phyloP scores from a whole-genome alignment of 2,888 invertebrate genomes.

The Chloroclysta siterata region DNA sequence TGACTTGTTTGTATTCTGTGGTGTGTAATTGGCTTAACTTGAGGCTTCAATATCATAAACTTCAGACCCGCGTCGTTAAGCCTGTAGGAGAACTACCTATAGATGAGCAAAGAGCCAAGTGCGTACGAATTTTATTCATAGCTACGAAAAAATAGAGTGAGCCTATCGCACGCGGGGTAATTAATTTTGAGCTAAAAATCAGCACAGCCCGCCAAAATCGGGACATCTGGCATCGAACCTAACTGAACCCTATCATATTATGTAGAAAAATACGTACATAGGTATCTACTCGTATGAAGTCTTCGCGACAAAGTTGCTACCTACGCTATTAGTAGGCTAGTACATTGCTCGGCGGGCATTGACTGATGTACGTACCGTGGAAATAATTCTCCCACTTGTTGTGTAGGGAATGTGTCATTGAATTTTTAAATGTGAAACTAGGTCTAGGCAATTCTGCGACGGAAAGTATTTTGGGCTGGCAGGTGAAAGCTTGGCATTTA shows the following conservation, averaged over 20 bases:
- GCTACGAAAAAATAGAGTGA: no score
- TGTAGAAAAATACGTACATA: neutral
- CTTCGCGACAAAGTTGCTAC: conserved; percentile 42
- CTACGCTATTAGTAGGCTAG: conserved; percentile 41
- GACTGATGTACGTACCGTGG: conserved; percentile 31
- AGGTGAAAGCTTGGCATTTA: conserved; percentile 9
- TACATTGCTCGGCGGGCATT: conserved; percentile 40
- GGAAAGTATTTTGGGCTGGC: conserved; percentile 15
- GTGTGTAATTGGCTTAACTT: no score
- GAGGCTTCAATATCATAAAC: no score
- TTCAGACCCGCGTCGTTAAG: no score
- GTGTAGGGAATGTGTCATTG: conserved; percentile 35
- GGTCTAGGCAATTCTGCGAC: conserved; percentile 32
- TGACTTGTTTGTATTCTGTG: no score
- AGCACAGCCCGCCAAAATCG: no score
- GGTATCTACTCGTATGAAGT: neutral
- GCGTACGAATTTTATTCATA: no score
- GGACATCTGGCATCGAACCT: no score
- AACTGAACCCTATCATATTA: neutral
- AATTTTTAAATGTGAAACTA: conserved; percentile 27
- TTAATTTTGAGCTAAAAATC: no score
- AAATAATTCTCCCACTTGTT: conserved; percentile 29
- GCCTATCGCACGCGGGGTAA: no score
- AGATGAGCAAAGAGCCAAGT: no score
- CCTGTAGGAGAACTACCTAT: no score